phyloP scores from a whole-genome alignment of 1,140 invertebrate genomes.

The Eriosoma lanigerum region DNA sequence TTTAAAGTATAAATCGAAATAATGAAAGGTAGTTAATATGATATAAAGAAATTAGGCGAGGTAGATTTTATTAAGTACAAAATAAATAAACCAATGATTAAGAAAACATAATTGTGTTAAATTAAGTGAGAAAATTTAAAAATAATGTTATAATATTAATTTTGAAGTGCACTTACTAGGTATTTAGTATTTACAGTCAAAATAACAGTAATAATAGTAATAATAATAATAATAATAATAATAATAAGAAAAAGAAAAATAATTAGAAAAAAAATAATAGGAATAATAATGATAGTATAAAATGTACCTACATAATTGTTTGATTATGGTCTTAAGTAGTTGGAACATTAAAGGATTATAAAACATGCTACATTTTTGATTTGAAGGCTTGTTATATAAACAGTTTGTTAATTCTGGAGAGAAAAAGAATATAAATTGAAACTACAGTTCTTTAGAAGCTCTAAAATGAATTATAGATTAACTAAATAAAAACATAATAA shows the following conservation, averaged over 20 bases:
- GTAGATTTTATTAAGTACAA: constrained; percentile 4
- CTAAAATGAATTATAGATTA: constrained; percentile 32
- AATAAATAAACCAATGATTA: not conserved
- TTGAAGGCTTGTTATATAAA: not conserved
- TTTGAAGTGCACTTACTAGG: constrained; percentile 40
- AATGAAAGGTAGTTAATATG: not conserved
- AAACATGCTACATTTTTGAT: constrained; percentile 28
- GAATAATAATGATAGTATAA: too few relatives aligned
- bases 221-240: too few relatives aligned
- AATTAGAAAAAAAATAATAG: too few relatives aligned
- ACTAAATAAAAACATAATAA: constrained; percentile 41
- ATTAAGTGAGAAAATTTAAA: constrained; percentile 7
- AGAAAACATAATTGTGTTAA: constrained; percentile 19
- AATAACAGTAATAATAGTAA: too few relatives aligned
- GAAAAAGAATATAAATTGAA: constrained; percentile 25
- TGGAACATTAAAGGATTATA: constrained; percentile 26
- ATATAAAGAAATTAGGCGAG: not conserved
- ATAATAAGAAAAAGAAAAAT: constrained; percentile 30
- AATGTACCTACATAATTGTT: not conserved
- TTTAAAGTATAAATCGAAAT: not conserved
- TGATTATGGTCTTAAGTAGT: constrained; percentile 46
- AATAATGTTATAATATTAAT: constrained; percentile 6
- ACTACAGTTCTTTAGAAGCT: constrained; percentile 39
- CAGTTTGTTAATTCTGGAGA: not conserved
- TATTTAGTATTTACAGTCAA: too few relatives aligned